A percentile compares a stretch with the other conserved stretches of the same genome.
These are phyloP conservation scores for Mallotus villosus DNA, from an alignment of 2,797 vertebrate genomes.

Conservation along the genomic window DNA sequence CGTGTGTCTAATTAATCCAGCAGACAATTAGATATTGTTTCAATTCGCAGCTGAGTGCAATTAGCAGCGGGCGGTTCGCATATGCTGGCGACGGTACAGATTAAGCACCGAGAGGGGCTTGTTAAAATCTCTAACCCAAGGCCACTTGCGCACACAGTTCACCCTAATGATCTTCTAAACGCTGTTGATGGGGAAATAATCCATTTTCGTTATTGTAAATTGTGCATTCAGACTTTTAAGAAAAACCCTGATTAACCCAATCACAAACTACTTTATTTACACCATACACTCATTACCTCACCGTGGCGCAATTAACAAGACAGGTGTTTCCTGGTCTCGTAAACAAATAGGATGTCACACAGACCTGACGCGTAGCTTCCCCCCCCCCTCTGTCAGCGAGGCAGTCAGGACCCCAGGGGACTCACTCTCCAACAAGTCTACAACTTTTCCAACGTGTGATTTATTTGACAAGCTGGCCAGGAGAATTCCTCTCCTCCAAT, in stretches of 20 bases:
- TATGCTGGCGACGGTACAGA: conserved; percentile 87
- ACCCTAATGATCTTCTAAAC: conserved; percentile 92
- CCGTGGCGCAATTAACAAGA: conserved; percentile 37
- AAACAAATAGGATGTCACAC: neutral
- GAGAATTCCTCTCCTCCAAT: conserved; percentile 23
- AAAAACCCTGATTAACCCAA: conserved; percentile 82
- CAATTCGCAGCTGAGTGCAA: conserved; percentile 96
- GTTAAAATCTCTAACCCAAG: conserved; percentile 93
- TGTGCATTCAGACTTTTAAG: conserved; percentile 85
- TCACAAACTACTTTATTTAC: conserved; percentile 84
- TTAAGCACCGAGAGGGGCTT: conserved; percentile 86
- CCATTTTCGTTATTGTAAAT: conserved; percentile 88
- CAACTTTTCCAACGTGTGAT: conserved; percentile 35
- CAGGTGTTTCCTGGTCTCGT: neutral
- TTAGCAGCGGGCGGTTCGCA: conserved; percentile 91
- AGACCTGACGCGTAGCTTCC: neutral
- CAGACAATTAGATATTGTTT: conserved; percentile 98
- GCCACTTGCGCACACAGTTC: conserved; percentile 86
- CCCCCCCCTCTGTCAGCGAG: neutral
- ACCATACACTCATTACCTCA: conserved; percentile 61
- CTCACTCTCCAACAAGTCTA: conserved; percentile 25
- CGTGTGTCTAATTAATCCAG: conserved; percentile 96
- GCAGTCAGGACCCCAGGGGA: neutral
- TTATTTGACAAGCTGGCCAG: conserved; percentile 31
- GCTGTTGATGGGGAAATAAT: conserved; percentile 96